Percentiles rank a stretch among this genome's conserved stretches.
phyloP scores from a whole-genome alignment of 2,888 invertebrate species.

The Cerastis leucographa region DNA sequence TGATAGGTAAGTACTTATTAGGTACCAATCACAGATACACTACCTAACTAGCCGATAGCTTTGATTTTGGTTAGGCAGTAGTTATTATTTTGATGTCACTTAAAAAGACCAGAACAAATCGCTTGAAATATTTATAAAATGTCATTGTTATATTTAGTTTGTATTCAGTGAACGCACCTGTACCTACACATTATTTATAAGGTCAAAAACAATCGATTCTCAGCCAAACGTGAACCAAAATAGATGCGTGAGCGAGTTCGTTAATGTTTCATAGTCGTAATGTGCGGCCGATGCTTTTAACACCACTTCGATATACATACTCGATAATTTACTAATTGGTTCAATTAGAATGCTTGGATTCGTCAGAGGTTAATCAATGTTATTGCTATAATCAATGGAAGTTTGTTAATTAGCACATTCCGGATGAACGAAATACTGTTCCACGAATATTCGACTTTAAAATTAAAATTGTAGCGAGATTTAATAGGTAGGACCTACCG shows the following conservation, averaged over 20 bases:
- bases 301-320: slow-evolving; percentile 16
- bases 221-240: slow-evolving; percentile 49
- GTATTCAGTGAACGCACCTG: slow-evolving; percentile 30
- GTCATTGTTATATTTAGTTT: slow-evolving; percentile 51
- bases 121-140: slow-evolving; percentile 11
- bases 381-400: slow-evolving; percentile 13
- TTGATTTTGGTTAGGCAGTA: not conserved
- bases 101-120: not conserved
- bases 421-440: slow-evolving; percentile 1
- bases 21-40: not conserved
- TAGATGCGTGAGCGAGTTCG: slow-evolving; percentile 51
- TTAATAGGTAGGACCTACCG: too few species aligned
- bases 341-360: slow-evolving; percentile 29
- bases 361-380: slow-evolving; percentile 9
- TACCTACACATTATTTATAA: slow-evolving; percentile 51
- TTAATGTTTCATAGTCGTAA: slow-evolving; percentile 38
- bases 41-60: not conserved
- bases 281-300: slow-evolving; percentile 21
- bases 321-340: slow-evolving; percentile 41
- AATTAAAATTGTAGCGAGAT: slow-evolving; percentile 12
- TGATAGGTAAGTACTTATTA: not conserved
- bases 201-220: slow-evolving; percentile 63
- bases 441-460: slow-evolving; percentile 19
- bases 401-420: slow-evolving; percentile 32
- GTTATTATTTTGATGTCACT: not conserved